Conservation (phyloP, 2,888 invertebrate genomes). For the Watsonalla binaria region DNA sequence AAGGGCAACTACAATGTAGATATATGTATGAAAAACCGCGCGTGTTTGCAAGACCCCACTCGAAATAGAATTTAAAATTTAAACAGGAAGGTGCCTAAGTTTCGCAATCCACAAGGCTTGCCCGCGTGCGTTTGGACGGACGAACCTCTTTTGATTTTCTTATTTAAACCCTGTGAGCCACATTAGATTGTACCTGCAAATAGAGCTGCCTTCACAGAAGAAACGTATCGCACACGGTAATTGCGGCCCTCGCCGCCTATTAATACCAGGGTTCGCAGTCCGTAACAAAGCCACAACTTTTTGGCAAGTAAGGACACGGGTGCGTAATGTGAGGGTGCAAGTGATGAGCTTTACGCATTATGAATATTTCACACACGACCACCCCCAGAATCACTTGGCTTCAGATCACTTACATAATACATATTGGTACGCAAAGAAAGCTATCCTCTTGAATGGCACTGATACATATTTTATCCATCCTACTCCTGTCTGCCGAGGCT, state of each 20-base stretch:
- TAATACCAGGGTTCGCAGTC: constrained; percentile 18
- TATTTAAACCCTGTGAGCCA: constrained; percentile 13
- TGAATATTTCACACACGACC: constrained; percentile 9
- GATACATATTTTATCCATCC: too few species aligned
- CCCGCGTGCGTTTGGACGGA: constrained; percentile 12
- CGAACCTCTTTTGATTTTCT: constrained; percentile 17
- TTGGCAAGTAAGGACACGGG: constrained; percentile 22
- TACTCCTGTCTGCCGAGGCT: too few species aligned
- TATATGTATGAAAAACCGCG: constrained; percentile 14
- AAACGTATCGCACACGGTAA: constrained; percentile 19
- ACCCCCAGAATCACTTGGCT: constrained; percentile 5
- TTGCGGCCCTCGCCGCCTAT: constrained; percentile 25
- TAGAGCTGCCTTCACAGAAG: constrained; percentile 2
- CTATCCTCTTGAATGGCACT: too few species aligned
- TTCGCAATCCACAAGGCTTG: constrained; percentile 18
- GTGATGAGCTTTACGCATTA: constrained; percentile 17
- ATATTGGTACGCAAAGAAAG: neutral
- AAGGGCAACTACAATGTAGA: constrained; percentile 4
- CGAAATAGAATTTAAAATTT: constrained; percentile 35
- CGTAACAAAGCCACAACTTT: constrained; percentile 32
- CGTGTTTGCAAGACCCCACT: constrained; percentile 23
- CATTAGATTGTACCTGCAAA: neutral
- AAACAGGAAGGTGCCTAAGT: constrained; percentile 28
- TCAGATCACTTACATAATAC: constrained; percentile 5
- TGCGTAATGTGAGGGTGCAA: constrained; percentile 20